A percentile compares a stretch with the other conserved stretches of the same genome.
These are phyloP conservation scores for Phoxinus phoxinus DNA, from an alignment of 2,113 vertebrate genomes.

Conservation along the genomic window DNA sequence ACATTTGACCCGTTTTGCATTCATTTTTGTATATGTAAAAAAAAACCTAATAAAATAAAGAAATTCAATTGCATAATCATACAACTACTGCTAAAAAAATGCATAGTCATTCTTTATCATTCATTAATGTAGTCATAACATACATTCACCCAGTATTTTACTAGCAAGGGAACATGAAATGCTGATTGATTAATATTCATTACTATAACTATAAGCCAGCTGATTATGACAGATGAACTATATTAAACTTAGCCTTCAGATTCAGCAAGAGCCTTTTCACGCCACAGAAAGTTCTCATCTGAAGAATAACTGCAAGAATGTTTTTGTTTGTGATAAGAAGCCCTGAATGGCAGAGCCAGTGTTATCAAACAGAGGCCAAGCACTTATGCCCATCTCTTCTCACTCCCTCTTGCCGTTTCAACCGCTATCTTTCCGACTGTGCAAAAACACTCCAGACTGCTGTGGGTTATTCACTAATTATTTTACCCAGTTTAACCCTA, in stretches of 20 bases:
- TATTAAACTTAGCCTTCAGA: neutral
- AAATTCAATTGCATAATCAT: neutral
- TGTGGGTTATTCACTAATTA: neutral
- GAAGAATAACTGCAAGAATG: conserved; percentile 34
- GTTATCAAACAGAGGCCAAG: conserved; percentile 47
- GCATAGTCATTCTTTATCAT: too few species aligned
- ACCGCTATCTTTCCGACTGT: neutral
- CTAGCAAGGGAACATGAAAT: neutral
- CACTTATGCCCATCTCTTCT: neutral
- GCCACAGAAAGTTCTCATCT: neutral
- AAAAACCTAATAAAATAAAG: neutral
- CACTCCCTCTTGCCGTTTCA: neutral
- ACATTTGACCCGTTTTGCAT: too few species aligned
- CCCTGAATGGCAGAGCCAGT: conserved; percentile 6
- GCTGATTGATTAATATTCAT: neutral
- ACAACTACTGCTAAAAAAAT: too few species aligned
- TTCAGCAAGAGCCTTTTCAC: neutral
- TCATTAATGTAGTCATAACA: too few species aligned
- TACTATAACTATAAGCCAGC: neutral
- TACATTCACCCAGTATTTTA: too few species aligned
- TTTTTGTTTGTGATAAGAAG: conserved; percentile 33
- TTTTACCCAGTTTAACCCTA: neutral
- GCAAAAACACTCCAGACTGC: conserved; percentile 7
- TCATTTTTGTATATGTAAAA: neutral
- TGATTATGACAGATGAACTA: neutral